Base-by-base conservation (phyloP, 2,113 vertebrate genomes). In the Ranitomeya imitator region DNA sequence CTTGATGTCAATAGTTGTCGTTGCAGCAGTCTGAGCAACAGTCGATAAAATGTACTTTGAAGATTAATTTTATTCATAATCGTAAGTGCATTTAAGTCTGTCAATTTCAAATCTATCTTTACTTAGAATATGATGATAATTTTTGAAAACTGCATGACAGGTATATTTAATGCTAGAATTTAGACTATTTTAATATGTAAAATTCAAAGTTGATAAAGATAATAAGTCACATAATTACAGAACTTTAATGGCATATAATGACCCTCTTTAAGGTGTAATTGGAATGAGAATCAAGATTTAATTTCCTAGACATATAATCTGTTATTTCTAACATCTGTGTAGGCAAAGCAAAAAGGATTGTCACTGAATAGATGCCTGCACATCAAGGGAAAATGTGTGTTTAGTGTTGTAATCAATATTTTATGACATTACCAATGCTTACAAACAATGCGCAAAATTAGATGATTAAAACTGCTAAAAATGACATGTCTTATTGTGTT, bases 171-270 rank as follows among this genome's bases (percentile, higher is more conserved):
- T 76, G 45, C 16, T 21, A 52, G 45, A 19, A 51, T 51, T 74
- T 7, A 74, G 51, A 51, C 7, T 11, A 76, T 76, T 76, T 76
- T 76, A 76, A 76, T 9, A 21, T 76, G 37, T 52, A 76, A 52
- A 37, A 74, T 74, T 74, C 16, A 74, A 45, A 74, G 71, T 10
- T 74, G 26, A 51, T 51, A 74, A 45, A 74, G 71, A 52, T 76
- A 76, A 52, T 76, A 51, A 19, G 73, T 76, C 16, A 52, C 45
- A 76, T 45, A 76, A 76, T 76, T 51, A 21, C 45, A 10, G 9
- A 76, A 21, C 8, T 76, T 12, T 76, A 76, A 76, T 76, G 73
- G 73, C 19, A 52, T 51, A 76, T 76, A 76, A 76, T 76, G 73
- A 76, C 45, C 45, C 73, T 76, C 21, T 45, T 76, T 21, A 76